Evolutionary conservation across 2,888 invertebrate species (phyloP).

Genomic region (Sycophila texana): DNA sequence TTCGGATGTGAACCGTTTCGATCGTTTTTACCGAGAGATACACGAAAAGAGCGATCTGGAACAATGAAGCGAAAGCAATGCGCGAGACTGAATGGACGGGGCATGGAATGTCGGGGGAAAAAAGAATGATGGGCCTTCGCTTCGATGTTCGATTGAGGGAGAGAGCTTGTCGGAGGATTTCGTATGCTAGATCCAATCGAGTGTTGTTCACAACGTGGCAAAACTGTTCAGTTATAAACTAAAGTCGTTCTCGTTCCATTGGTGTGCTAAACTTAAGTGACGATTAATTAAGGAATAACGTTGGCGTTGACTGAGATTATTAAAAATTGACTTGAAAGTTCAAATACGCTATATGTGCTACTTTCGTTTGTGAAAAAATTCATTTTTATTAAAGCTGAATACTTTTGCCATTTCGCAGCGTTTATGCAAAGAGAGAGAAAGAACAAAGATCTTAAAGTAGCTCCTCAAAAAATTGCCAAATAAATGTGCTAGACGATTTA

Average conservation of each 20-base stretch:
- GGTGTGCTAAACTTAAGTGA: background rate
- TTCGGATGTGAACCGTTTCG: slow-evolving; percentile 46
- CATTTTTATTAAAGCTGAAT: slow-evolving; percentile 16
- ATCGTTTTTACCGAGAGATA: slow-evolving; percentile 18
- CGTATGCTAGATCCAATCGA: background rate
- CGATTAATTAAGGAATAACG: background rate
- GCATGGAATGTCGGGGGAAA: slow-evolving; percentile 12
- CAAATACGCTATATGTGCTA: background rate
- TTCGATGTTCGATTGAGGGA: slow-evolving; percentile 27
- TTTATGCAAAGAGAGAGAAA: background rate
- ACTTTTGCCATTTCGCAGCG: slow-evolving; percentile 10
- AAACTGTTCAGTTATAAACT: slow-evolving; percentile 6
- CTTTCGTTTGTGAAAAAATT: slow-evolving; percentile 6
- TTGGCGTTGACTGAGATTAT: slow-evolving; percentile 1
- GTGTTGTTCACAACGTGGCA: background rate
- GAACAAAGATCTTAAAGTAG: too few species aligned
- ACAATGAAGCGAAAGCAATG: background rate
- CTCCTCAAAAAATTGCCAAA: too few species aligned
- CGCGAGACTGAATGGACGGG: background rate
- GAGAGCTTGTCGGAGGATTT: slow-evolving; percentile 1
- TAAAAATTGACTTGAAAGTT: background rate
- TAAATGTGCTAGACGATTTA: too few species aligned
- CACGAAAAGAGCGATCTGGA: slow-evolving; percentile 14
- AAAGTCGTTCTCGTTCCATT: background rate
- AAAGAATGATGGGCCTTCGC: slow-evolving; percentile 31